Base-by-base conservation (phyloP, 2,888 invertebrate species). In the Mythimna loreyi region DNA sequence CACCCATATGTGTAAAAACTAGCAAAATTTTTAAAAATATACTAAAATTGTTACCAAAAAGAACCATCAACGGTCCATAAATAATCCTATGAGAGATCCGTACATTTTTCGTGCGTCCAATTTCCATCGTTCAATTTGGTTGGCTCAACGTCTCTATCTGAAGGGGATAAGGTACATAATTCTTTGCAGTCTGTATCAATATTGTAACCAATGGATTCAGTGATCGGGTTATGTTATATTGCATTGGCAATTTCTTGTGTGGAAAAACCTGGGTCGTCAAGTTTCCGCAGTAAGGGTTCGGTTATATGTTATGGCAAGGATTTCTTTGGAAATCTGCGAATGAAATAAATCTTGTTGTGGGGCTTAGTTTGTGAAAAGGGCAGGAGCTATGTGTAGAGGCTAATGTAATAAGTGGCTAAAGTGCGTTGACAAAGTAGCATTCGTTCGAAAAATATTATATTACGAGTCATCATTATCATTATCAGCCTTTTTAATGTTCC, bases 171-270 rank as follows among this genome's bases (percentile, higher is more conserved):
- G 36, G 67, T 47, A 28, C 52, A 78, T 70, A 75, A 62, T 81
- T 47, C 72, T 30, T 68, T 75, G 78, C 11, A 5, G 21, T 43
- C 49, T 64, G 50, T 72, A 67, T 80, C 73, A 75, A 78, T 80
- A 81, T 75, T 80, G 75, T 78, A 70, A 62, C 57, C 61, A 65
- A 67, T 74, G 72, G 72, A 70, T 75, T 61, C 65, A 62, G 53
- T 71, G 70, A 78, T 78, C 70, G 75, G 72, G 67, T 80, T 72
- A 77, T 69, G 61, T 61, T 71, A 80, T 78, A 81, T 81, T 75
- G 72, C 78, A 78, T 81, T 75, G 75, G 67, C 72, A 81, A 81
- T 81, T 81, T 81, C 81, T 81, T 70, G 78, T 78, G 50, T 65
- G 64, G 63, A 67, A 63, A 75, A 67, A 63, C 50, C 59, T 21